phyloP scores from a whole-genome alignment of 2,113 vertebrate genomes.

The Cinclus cinclus region DNA sequence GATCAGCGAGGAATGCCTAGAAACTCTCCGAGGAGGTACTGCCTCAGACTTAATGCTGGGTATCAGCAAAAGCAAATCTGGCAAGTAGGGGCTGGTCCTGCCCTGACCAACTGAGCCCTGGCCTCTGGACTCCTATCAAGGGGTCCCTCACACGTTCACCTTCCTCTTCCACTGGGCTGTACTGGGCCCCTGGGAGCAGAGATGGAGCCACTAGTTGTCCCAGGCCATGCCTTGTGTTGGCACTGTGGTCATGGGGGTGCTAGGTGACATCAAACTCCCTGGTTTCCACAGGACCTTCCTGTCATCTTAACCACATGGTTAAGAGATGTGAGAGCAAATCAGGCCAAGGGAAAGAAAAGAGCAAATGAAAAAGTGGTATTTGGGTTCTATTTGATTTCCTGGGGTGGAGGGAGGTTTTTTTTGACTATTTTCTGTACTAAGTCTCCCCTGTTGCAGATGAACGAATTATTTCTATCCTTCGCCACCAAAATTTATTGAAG shows the following conservation, averaged over 20 bases:
- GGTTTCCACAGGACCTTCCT: not conserved
- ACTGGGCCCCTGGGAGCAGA: not conserved
- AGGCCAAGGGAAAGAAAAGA: not conserved
- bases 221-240: not conserved
- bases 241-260: rapidly evolving
- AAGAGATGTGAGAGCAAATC: not conserved
- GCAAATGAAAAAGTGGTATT: not conserved
- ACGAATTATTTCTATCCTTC: constrained; percentile 87
- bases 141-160: not conserved
- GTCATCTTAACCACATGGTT: rapidly evolving
- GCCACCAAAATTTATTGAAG: constrained; percentile 88
- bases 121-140: not conserved
- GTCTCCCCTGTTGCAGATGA: constrained; percentile 79
- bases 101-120: not conserved
- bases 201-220: not conserved
- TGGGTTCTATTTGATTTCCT: not conserved
- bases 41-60: not conserved
- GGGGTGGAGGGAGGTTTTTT: not conserved
- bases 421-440: not conserved
- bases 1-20: constrained; percentile 86
- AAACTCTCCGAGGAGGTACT: constrained; percentile 86
- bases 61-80: not conserved
- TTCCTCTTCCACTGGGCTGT: not conserved
- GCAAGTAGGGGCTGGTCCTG: not conserved
- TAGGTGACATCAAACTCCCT: not conserved